These are phyloP conservation scores for Bursaphelenchus okinawaensis DNA, from an alignment of 2,888 invertebrate species.

Conservation along the genomic window DNA sequence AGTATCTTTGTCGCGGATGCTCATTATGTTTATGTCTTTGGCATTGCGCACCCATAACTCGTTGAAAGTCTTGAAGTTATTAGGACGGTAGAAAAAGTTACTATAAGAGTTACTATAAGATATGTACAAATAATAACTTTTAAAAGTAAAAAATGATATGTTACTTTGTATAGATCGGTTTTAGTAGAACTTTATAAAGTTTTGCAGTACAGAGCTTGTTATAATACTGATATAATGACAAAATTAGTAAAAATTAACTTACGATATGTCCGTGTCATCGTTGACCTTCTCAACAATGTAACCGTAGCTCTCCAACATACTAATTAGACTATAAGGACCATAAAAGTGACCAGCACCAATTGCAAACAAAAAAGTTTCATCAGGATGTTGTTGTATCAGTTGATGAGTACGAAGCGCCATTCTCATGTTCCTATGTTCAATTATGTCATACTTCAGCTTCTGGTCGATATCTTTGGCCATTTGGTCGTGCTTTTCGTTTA, in stretches of 20 bases:
- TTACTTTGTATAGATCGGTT: no score
- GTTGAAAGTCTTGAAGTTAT: background rate
- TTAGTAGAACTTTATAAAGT: no score
- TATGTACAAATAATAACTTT: no score
- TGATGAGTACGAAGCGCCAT: conserved; percentile 62
- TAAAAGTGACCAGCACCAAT: conserved; percentile 61
- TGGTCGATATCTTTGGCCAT: conserved; percentile 58
- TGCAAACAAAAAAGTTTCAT: conserved; percentile 63
- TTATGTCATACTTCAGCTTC: conserved; percentile 63
- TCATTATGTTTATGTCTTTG: background rate
- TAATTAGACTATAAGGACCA: conserved; percentile 32
- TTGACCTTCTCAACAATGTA: conserved; percentile 18
- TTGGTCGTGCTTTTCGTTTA: conserved; percentile 22
- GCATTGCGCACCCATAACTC: background rate
- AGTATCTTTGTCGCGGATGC: background rate
- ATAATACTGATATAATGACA: no score
- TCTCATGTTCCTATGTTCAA: conserved; percentile 62
- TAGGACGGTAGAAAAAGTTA: background rate
- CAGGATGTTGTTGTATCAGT: conserved; percentile 60
- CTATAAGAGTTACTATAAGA: background rate
- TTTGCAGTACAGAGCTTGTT: no score
- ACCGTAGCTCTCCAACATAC: conserved; percentile 25
- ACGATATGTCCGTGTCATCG: background rate
- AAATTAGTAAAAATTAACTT: no score
- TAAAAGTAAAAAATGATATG: no score